Evolutionary conservation across 2,888 invertebrate species (phyloP).

Genomic region (Latheticus oryzae): DNA sequence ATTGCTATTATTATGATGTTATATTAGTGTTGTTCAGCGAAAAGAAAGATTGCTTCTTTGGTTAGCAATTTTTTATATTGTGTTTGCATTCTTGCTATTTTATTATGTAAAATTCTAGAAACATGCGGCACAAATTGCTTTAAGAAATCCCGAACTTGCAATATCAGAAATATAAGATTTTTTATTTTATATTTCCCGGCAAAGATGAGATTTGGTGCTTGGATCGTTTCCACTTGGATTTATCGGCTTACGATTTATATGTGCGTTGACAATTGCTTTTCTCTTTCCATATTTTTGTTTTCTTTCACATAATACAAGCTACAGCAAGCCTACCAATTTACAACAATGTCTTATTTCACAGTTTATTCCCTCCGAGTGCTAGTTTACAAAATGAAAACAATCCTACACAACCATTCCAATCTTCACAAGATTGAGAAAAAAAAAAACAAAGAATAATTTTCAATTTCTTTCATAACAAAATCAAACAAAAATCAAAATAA

Average conservation of each 20-base stretch:
- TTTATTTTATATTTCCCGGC: constrained; percentile 39
- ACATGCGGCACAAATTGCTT: constrained; percentile 41
- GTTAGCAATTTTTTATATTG: constrained; percentile 27
- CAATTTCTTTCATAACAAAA: too few relatives aligned
- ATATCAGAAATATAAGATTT: constrained; percentile 39
- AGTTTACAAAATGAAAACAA: constrained; percentile 19
- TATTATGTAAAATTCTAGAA: constrained; percentile 39
- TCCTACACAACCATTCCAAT: not conserved
- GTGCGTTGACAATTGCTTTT: constrained; percentile 44
- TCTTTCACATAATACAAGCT: constrained; percentile 21
- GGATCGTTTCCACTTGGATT: constrained; percentile 38
- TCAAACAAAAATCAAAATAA: too few relatives aligned
- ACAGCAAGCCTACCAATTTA: constrained; percentile 33
- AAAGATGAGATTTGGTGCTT: constrained; percentile 41
- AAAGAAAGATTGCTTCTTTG: constrained; percentile 20
- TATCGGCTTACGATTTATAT: constrained; percentile 45
- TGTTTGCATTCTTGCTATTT: constrained; percentile 27
- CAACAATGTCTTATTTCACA: constrained; percentile 25
- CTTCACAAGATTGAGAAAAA: too few relatives aligned
- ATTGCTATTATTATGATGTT: constrained; percentile 25
- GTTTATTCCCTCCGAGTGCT: constrained; percentile 19
- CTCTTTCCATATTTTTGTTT: constrained; percentile 34
- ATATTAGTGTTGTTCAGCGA: constrained; percentile 7
- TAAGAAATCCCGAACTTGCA: constrained; percentile 41
- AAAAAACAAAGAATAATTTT: too few relatives aligned